Evolutionary conservation across 2,113 vertebrate species (phyloP).

Genomic region (Istiophorus platypterus): DNA sequence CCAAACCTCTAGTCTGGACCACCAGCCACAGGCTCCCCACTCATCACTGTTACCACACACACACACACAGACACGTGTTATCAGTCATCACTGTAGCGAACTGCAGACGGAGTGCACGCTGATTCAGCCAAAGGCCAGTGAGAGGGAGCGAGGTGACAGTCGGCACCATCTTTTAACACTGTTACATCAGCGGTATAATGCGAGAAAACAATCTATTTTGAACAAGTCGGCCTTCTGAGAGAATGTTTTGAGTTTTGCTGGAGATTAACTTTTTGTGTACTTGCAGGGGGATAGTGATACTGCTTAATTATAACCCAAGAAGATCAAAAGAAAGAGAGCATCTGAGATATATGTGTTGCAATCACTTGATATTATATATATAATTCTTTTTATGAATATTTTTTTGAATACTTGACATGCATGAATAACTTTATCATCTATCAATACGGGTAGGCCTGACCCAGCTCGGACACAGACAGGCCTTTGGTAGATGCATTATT

Average conservation of each 20-base stretch:
- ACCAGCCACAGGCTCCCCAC: conserved; percentile 52
- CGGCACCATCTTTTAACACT: neutral
- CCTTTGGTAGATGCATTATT: neutral
- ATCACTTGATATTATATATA: neutral
- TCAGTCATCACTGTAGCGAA: conserved; percentile 47
- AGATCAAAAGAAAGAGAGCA: neutral
- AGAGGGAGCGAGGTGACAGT: neutral
- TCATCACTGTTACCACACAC: conserved; percentile 44
- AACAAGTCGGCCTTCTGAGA: neutral
- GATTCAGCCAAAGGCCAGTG: conserved; percentile 3
- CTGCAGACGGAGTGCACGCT: conserved; percentile 24
- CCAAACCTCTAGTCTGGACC: conserved; percentile 65
- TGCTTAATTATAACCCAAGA: neutral
- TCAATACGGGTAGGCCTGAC: neutral
- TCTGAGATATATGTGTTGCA: neutral
- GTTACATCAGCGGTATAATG: neutral
- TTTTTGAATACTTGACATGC: neutral
- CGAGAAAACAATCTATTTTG: neutral
- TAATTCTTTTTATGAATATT: no score
- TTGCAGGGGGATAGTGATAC: neutral
- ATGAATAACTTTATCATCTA: neutral
- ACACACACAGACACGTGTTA: conserved; percentile 40
- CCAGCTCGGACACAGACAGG: neutral
- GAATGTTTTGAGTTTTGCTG: neutral
- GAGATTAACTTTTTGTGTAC: neutral